Evolutionary conservation across 1,140 invertebrate species (phyloP).

Genomic region (Tetragnatha versicolor): DNA sequence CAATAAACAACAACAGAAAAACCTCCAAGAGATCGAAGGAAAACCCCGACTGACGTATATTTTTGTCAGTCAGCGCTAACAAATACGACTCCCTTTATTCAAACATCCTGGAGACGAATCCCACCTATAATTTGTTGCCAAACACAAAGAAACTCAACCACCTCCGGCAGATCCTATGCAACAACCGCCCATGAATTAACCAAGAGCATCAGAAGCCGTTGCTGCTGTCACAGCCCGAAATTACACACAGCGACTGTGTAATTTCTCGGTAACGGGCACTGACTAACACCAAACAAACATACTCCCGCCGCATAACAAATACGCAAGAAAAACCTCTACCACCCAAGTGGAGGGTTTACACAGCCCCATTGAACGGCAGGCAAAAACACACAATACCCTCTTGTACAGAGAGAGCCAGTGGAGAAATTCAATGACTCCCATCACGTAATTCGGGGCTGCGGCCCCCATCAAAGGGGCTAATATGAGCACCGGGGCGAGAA

Average conservation of each 20-base stretch:
- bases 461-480: constrained; percentile 24
- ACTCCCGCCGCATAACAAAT: neutral
- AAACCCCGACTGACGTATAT: no score
- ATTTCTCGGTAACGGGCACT: neutral
- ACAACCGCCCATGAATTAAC: constrained; percentile 10
- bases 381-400: constrained; percentile 25
- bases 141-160: neutral
- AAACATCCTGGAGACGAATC: neutral
- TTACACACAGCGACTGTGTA: neutral
- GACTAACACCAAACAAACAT: constrained; percentile 14
- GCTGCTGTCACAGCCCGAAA: neutral
- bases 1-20: no score
- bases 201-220: neutral
- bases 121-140: neutral
- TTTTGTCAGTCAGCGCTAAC: no score
- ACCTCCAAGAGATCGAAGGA: no score
- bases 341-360: constrained; percentile 41
- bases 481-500: constrained; percentile 37
- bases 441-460: neutral
- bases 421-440: constrained; percentile 34
- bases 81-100: neutral
- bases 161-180: neutral
- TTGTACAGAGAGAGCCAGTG: neutral
- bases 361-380: neutral
- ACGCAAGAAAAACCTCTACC: neutral